Evolutionary conservation across 2,888 invertebrate species (phyloP), one percentile per base, ranked within the genome.

Genomic region (Ashinkailepas kermadecensis): DNA sequence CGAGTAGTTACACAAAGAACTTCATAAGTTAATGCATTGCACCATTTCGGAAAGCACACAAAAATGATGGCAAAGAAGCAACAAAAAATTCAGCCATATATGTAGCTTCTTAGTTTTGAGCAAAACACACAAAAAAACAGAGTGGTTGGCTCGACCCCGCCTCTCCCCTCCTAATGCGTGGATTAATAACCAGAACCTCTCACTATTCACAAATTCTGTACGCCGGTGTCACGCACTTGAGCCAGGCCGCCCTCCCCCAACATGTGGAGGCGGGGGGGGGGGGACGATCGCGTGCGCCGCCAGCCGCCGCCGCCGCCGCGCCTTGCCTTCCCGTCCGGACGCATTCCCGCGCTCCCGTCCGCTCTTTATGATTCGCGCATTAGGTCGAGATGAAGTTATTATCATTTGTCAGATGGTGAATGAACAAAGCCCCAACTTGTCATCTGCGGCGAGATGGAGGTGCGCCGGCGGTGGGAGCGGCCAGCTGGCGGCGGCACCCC

Each of bases 361-460:
- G 74, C 39, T 74, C 74, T 74, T 25, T 74, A 74, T 74, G 74
- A 74, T 74, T 74, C 74, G 23, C 74, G 74, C 74, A 74, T 74
- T 74, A 74, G 74, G 74, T 74, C 25, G 74, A 74, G 74, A 74
- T 74, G 74, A 74, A 74, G 74, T 74, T 74, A 74, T 74, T 74
- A 74, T 74, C 74, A 74, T 74, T 74, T 74, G 74, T 74, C 74
- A 74, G 74, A 74, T 74, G 74, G 74, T 74, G 74, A 74, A 74
- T 74, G 74, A 74, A 74, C 74, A 74, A 74, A 74, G 74, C 74
- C 74, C 74, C 74, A 74, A 74, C 74, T 74, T 74, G 74, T 74
- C 74, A 74, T 39, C 54, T 74, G 74, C 74, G 74, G 74, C 74
- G 74, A 54, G 74, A 74, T 74, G 23, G 74, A 74, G 74, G 10